Evolutionary conservation across 2,888 invertebrate genomes (phyloP), one percentile per base, ranked within the genome.

Genomic region (Epinotia nisella): DNA sequence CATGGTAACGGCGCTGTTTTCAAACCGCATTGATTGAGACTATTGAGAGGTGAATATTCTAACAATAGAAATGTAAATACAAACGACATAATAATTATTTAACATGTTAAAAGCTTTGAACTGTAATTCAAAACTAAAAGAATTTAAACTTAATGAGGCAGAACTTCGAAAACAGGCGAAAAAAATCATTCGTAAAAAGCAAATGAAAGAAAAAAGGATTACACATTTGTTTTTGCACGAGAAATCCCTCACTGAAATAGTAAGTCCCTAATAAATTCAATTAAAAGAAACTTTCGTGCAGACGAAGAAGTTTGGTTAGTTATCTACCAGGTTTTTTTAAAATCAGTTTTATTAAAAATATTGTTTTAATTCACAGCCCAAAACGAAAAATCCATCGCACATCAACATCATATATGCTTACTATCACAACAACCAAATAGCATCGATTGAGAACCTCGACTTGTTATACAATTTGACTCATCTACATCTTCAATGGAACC

Each of bases 391-490:
- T 67, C 81, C 90, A 10, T 88, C 78, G n/a, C 83, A 94, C 65
- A 78, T 97, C 58, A 92, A 94, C 65, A 78, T 97, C 58, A 92
- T 94, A 21, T 94, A 95, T 77, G 93, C 96, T 19, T 98, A 96
- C 89, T 94, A 97, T 55, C 98, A 97, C 83, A 96, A 96, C 82
- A 99, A 98, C 85, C 95, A 95, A 79, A 96, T 99, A 77, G 87
- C 94, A 0, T 95, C 95, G 84, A 95, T 98, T 24, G 95, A 96
- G 84, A 96, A 97, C 80, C 83, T 98, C 9, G 92, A 95, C 64
- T 86, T 91, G 29, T 90, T 97, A 3, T 91, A 87, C 62, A 95
- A 96, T 78, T 87, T 97, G 56, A 96, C 95, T 1, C 95, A 96
- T 78, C 89, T 96, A 61, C 97, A 95, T 85, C 86, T 96, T 17